phyloP scores from a whole-genome alignment of 2,113 vertebrate genomes.

The Forbesichthys agassizii region DNA sequence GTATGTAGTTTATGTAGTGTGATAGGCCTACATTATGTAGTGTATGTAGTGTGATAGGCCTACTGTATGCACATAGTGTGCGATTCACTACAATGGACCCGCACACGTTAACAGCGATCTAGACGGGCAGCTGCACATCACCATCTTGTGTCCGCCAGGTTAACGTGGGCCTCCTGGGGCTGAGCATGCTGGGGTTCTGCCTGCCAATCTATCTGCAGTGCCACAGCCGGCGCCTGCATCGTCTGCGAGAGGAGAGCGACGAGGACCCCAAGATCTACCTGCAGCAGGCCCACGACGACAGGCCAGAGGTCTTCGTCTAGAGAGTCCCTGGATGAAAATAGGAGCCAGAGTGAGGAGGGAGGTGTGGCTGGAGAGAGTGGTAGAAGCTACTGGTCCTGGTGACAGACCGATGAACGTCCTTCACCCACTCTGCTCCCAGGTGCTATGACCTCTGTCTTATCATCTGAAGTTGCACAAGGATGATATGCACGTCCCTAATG shows the following conservation, averaged over 20 bases:
- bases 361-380: neutral
- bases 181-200: slow-evolving; percentile 95
- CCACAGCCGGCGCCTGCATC: slow-evolving; percentile 84
- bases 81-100: neutral
- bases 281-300: slow-evolving; percentile 84
- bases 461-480: slow-evolving; percentile 18
- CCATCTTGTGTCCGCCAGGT: slow-evolving; percentile 73
- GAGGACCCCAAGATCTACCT: slow-evolving; percentile 90
- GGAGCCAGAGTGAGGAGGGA: neutral
- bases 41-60: too few species aligned
- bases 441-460: neutral
- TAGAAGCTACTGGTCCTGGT: neutral
- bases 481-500: slow-evolving; percentile 4
- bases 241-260: slow-evolving; percentile 77
- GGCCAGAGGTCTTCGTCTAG: slow-evolving; percentile 88
- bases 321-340: slow-evolving; percentile 9
- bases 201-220: slow-evolving; percentile 91
- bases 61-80: too few species aligned
- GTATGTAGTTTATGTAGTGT: too few species aligned
- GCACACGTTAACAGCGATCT: neutral
- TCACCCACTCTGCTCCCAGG: slow-evolving; percentile 53
- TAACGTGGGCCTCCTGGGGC: slow-evolving; percentile 87
- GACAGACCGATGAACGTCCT: neutral
- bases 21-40: too few species aligned
- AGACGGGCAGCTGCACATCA: neutral